Base-by-base conservation (phyloP, 2,113 vertebrate genomes). In the Vulpes ferrilata region DNA sequence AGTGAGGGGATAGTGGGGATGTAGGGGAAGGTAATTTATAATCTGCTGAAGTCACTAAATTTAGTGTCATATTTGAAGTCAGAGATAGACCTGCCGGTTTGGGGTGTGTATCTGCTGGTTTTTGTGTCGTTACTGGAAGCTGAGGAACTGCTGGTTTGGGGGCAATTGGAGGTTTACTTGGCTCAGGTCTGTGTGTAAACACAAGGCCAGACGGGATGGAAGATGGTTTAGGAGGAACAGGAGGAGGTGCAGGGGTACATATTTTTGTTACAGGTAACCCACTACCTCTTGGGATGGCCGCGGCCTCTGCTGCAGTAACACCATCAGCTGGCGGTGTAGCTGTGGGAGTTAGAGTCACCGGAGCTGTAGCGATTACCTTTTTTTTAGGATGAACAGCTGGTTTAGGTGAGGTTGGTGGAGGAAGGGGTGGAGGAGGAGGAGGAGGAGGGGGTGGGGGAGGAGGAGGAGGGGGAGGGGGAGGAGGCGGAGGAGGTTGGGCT, bases 161-260 rank as follows among this genome's bases (percentile, higher is more conserved):
- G 97, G 99, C 99, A 98, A 99, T 99, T 65, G 99, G 99, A 98
- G 99, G 99, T 96, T 99, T 99, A 91, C 99, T 98, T 97, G 98
- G 98, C 95, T 99, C 99, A 60, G 99, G 98, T 92, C 99, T 99
- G 90, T 99, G 99, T 94, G 98, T 99, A 97, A 99, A 99, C 95
- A 99, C 99, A 80, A 99, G 98, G 93, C 99, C 99, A 95, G 99
- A 99, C 98, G 99, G 99, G 99, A 99, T 99, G 91, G 98, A 99
- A 92, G 99, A 98, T 92, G 99, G 99, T 95, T 99, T 99, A 60
- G 99, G 99, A 95, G 99, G 99, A 87, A 99, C 99, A 83, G 99
- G 99, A 95, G 99, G 99, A 95, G 99, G 99, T 95, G 98, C 98
- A 35, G 99, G 97, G 43, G 99, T 98, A 59, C 96, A 98, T 76